Base-by-base conservation (phyloP, 2,797 vertebrate species). In the Parauchenoglanis punctatus region DNA sequence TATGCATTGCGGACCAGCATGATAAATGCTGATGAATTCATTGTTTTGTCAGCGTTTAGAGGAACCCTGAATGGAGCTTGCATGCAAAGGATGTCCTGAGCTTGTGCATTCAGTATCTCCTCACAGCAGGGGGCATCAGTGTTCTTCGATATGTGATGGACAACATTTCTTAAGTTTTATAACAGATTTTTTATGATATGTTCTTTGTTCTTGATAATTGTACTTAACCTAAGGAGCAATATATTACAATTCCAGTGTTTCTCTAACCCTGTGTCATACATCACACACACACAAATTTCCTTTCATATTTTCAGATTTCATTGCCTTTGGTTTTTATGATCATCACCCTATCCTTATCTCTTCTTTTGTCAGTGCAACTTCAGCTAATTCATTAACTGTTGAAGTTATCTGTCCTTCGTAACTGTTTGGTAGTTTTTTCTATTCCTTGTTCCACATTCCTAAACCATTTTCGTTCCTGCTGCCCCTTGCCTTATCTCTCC, bases 121-220 rank as follows among this genome's bases (percentile, higher is more conserved):
- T 20, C 44, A 67, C 81, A 67, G 81, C n/a, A 83, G 81, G 61
- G 61, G 81, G 81, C 81, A 65, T 67, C 44, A 31, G 67, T 65
- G 81, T 49, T 83, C 81, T 67, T 83, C 0, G 11, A 3, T 31
- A 18, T 65, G 3, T 65, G 25, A 31, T 28, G 15, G 3, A 28
- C 44, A 18, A 7, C 61, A 67, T 11, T 11, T 23, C 10, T 81
- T 81, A 15, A 2, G 12, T 6, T 76, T 76, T 44, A 12, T 72
- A 73, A 40, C 35, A 52, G 13, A 7, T 20, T 20, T 49, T 56
- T 59, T 2, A 25, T 81, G 4, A 23, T 61, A 25, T n/a, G 2
- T n/a, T 61, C 63, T 81, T 20, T 46, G 40, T 44, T 63, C 63
- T 28, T 18, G 59, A 63, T 58, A 35, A 35, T 59, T 31, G n/a